phyloP scores from a whole-genome alignment of 2,888 invertebrate genomes.

The Marronus borbonicus region DNA sequence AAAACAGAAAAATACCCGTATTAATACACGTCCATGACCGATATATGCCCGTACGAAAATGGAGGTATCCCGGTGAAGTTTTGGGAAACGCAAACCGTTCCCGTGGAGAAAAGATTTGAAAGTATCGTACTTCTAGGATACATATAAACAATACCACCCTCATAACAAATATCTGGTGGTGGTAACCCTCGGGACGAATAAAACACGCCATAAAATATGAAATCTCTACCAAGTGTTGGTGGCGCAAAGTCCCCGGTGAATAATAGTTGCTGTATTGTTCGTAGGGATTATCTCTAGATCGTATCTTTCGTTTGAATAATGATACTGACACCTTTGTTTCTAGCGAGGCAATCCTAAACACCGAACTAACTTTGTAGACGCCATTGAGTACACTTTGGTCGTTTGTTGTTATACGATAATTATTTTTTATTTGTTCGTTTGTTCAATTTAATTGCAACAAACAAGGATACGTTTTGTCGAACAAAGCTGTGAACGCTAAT shows the following conservation, averaged over 20 bases:
- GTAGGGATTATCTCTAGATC: slow-evolving; percentile 43
- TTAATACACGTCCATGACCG: slow-evolving; percentile 34
- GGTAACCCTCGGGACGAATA: slow-evolving; percentile 46
- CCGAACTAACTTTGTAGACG: background rate
- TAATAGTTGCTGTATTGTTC: slow-evolving; percentile 48
- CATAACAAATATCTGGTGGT: slow-evolving; percentile 45
- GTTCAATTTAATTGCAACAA: too few relatives aligned
- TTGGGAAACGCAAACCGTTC: slow-evolving; percentile 13
- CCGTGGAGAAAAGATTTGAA: slow-evolving; percentile 34
- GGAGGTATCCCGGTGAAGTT: background rate
- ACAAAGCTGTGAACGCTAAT: too few relatives aligned
- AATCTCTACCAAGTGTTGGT: slow-evolving; percentile 47
- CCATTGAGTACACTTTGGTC: background rate
- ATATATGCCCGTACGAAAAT: slow-evolving; percentile 20
- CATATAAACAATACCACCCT: slow-evolving; percentile 44
- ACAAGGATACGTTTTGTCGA: too few relatives aligned
- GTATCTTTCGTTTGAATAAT: slow-evolving; percentile 43
- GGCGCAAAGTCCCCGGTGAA: slow-evolving; percentile 46
- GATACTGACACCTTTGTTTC: slow-evolving; percentile 45
- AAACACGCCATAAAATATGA: slow-evolving; percentile 50
- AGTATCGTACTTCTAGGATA: slow-evolving; percentile 39
- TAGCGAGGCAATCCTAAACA: slow-evolving; percentile 10
- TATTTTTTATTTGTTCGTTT: too few relatives aligned
- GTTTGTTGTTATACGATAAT: background rate
- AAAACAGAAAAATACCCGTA: slow-evolving; percentile 37